A percentile compares a stretch with the other conserved stretches of the same genome.
Conservation (phyloP, 2,888 invertebrate genomes). For the Salpingus planirostris region DNA sequence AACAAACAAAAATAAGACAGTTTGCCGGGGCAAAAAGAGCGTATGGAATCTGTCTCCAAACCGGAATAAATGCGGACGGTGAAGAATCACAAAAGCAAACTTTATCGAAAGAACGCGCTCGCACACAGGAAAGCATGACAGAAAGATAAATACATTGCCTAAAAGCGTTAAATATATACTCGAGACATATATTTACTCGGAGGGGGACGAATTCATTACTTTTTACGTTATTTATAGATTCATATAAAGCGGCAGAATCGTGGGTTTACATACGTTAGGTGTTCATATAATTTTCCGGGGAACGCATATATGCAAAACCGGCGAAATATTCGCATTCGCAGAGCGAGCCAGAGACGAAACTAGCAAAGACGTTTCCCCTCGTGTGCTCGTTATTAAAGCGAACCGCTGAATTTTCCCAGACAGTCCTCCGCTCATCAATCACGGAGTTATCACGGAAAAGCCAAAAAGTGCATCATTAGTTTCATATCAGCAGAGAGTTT, state of each 20-base stretch:
- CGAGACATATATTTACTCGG: constrained; percentile 21
- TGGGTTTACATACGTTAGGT: too few species aligned
- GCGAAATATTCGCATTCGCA: too few species aligned
- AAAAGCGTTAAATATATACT: constrained; percentile 29
- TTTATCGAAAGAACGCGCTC: constrained; percentile 32
- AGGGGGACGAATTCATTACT: constrained; percentile 21
- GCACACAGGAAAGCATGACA: constrained; percentile 30
- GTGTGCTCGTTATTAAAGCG: too few species aligned
- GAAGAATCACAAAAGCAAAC: constrained; percentile 37
- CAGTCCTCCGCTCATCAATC: constrained; percentile 30
- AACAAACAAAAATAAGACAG: constrained; percentile 13
- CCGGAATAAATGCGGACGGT: constrained; percentile 30
- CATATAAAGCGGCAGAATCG: neutral
- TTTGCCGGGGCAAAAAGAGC: constrained; percentile 19
- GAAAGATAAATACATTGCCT: constrained; percentile 32
- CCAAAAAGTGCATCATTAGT: constrained; percentile 39
- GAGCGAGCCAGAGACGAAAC: too few species aligned
- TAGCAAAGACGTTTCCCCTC: too few species aligned
- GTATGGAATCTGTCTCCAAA: constrained; percentile 28
- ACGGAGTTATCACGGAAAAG: constrained; percentile 32
- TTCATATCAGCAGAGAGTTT: constrained; percentile 33
- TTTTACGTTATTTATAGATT: constrained; percentile 8
- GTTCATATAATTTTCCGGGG: too few species aligned
- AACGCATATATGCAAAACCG: too few species aligned
- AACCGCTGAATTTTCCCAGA: constrained; percentile 7